Evolutionary conservation across 2,113 vertebrate species (phyloP).

Genomic region (Rhea pennata): DNA sequence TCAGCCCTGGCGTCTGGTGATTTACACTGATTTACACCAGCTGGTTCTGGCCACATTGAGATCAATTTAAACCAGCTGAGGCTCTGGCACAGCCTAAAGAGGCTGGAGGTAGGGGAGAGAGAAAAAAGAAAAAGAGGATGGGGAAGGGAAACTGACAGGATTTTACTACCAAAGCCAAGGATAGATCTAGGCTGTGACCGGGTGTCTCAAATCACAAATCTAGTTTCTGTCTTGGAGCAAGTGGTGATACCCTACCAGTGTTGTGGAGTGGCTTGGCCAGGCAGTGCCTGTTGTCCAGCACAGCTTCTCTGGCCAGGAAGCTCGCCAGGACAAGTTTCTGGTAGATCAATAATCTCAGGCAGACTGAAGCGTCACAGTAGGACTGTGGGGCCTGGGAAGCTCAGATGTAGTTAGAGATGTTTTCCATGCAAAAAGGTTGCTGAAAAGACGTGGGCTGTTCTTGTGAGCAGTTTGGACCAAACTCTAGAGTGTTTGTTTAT

Average conservation of each 20-base stretch:
- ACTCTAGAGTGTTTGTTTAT: neutral
- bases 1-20: neutral
- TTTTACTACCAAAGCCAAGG: neutral
- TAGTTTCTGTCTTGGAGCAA: too few species aligned
- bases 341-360: neutral
- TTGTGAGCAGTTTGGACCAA: neutral
- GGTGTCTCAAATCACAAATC: neutral
- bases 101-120: neutral
- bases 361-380: accelerated
- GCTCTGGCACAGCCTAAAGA: neutral
- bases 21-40: conserved; percentile 13
- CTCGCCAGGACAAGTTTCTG: neutral
- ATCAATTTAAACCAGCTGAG: conserved; percentile 17
- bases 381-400: neutral
- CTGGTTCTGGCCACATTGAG: neutral
- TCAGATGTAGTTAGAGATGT: neutral
- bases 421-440: neutral
- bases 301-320: neutral
- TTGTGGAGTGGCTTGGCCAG: neutral
- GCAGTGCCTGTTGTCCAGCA: neutral
- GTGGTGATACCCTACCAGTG: neutral
- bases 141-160: neutral
- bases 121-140: neutral
- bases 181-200: neutral
- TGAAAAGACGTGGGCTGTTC: neutral